phyloP scores from a whole-genome alignment of 2,113 vertebrate genomes.

The Brachyhypopomus occidentalis region DNA sequence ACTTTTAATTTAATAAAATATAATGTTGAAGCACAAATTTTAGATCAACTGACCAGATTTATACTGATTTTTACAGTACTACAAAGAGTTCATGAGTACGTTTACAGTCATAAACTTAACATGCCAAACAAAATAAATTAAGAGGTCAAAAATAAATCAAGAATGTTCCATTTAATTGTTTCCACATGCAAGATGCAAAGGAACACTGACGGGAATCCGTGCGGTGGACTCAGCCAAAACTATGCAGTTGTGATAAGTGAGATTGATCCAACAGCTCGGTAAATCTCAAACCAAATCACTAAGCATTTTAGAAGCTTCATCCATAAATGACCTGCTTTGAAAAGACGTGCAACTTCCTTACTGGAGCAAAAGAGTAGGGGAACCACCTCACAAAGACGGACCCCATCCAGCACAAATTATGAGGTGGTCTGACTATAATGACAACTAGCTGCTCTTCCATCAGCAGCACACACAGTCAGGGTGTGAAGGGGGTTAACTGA shows the following conservation, averaged over 20 bases:
- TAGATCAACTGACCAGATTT: neutral
- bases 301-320: constrained; percentile 13
- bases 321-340: constrained; percentile 53
- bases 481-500: constrained; percentile 1
- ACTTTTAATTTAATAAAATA: neutral
- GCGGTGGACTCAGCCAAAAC: neutral
- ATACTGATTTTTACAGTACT: neutral
- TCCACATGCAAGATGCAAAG: neutral
- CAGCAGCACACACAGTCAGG: neutral
- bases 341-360: constrained; percentile 18
- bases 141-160: too few relatives aligned
- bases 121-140: too few relatives aligned
- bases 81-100: neutral
- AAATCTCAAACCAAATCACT: constrained; percentile 15
- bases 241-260: neutral
- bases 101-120: too few relatives aligned
- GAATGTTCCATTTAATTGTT: neutral
- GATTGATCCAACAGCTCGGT: neutral
- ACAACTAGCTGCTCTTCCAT: neutral
- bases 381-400: neutral
- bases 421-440: neutral
- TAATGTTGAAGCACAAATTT: neutral
- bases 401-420: neutral
- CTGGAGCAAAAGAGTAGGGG: too few relatives aligned
- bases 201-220: neutral